Evolutionary conservation across 2,797 vertebrate genomes (phyloP).

Genomic region (Leontocebus nigricollis): DNA sequence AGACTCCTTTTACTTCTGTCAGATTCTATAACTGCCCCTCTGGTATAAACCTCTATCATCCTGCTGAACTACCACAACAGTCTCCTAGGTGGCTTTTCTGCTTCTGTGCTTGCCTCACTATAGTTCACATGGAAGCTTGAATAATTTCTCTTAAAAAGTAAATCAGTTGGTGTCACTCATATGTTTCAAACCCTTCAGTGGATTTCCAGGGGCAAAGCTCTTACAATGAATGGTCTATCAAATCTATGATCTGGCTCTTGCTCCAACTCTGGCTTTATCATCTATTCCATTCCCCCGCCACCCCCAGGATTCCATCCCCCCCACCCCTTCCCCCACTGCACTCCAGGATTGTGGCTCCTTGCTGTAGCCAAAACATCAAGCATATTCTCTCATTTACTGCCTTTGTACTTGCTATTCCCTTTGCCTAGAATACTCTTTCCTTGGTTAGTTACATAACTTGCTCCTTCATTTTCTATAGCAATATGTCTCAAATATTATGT

Average conservation of each 20-base stretch:
- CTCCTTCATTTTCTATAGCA: background rate
- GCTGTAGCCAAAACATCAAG: background rate
- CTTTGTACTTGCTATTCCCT: background rate
- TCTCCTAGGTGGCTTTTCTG: background rate
- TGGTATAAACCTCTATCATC: background rate
- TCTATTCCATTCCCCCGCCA: background rate
- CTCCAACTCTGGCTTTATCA: background rate
- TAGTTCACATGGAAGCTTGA: background rate
- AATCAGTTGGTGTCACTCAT: background rate
- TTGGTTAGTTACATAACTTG: background rate
- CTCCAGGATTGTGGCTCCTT: background rate
- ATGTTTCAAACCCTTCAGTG: background rate
- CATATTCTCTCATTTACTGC: background rate
- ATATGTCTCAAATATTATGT: background rate
- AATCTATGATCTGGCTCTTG: background rate
- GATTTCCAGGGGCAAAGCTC: background rate
- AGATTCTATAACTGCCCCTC: background rate
- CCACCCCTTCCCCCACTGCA: background rate
- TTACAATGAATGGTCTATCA: background rate
- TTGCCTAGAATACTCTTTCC: background rate
- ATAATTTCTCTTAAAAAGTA: background rate
- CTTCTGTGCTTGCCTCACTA: background rate
- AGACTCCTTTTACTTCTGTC: background rate
- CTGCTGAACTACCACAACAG: background rate
- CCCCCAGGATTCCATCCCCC: background rate